Percentiles rank a stretch among this genome's conserved stretches.
These are phyloP conservation scores for Calonectris borealis DNA, from an alignment of 2,113 vertebrate genomes.

Conservation along the genomic window DNA sequence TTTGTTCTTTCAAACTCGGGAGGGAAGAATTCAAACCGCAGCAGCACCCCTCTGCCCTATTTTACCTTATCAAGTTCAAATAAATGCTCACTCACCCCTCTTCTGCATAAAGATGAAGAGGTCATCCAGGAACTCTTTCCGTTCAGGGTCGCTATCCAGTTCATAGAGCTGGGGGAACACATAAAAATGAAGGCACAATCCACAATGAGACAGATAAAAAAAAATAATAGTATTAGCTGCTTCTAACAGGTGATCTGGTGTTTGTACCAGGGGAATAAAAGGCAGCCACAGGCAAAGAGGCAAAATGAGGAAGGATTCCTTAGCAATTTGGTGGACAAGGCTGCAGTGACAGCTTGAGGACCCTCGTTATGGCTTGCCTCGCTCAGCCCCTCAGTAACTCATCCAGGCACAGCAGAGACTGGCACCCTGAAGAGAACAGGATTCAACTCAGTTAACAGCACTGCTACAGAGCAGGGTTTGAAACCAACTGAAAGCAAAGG, in stretches of 20 bases:
- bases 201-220: neutral
- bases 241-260: neutral
- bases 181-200: neutral
- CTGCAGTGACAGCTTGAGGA: neutral
- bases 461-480: neutral
- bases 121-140: slow-evolving; percentile 95
- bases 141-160: slow-evolving; percentile 89
- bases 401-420: neutral
- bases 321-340: neutral
- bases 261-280: neutral
- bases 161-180: slow-evolving; percentile 86
- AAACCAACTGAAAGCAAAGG: neutral
- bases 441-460: neutral
- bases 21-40: neutral
- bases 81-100: slow-evolving; percentile 80
- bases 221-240: neutral
- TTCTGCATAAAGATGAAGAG: slow-evolving; percentile 98
- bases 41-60: neutral
- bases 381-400: neutral
- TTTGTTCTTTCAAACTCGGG: neutral
- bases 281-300: neutral
- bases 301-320: neutral
- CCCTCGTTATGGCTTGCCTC: neutral
- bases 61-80: neutral
- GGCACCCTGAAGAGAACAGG: neutral